Evolutionary conservation across 1,140 invertebrate species (phyloP).

Genomic region (Oncopodura yosiiana): DNA sequence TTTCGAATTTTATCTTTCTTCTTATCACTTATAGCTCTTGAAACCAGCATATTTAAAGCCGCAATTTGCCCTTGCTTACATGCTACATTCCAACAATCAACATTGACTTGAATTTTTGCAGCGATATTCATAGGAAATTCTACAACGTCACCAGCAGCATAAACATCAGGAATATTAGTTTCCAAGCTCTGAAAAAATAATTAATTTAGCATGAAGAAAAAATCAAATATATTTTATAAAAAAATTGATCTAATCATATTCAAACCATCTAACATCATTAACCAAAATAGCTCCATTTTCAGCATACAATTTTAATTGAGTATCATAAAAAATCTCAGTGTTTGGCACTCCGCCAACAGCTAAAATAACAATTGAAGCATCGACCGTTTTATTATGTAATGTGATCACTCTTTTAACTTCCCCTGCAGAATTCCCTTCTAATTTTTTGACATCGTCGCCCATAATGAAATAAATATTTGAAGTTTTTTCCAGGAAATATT

Average conservation of each 20-base stretch:
- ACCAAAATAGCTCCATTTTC: not conserved
- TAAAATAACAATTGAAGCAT: not conserved
- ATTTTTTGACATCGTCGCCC: not conserved
- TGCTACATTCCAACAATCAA: slow-evolving; percentile 80
- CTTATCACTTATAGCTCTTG: slow-evolving; percentile 40
- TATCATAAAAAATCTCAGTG: slow-evolving; percentile 2
- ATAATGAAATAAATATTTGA: not conserved
- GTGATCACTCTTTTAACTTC: slow-evolving; percentile 1
- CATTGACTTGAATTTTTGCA: slow-evolving; percentile 51
- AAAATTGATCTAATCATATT: too few relatives aligned
- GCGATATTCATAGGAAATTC: slow-evolving; percentile 65
- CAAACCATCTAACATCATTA: not conserved
- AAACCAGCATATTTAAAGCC: slow-evolving; percentile 66
- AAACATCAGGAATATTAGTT: slow-evolving; percentile 66
- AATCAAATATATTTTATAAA: too few relatives aligned
- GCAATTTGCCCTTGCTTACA: slow-evolving; percentile 79
- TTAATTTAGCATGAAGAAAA: not conserved
- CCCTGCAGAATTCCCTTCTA: not conserved
- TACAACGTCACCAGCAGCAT: slow-evolving; percentile 84
- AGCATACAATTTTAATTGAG: not conserved
- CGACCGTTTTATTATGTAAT: not conserved
- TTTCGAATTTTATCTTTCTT: not conserved
- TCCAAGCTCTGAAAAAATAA: slow-evolving; percentile 53
- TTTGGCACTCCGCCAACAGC: slow-evolving; percentile 3
- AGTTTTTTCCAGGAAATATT: not conserved